phyloP scores from a whole-genome alignment of 2,113 vertebrate species.

The Heteronetta atricapilla region DNA sequence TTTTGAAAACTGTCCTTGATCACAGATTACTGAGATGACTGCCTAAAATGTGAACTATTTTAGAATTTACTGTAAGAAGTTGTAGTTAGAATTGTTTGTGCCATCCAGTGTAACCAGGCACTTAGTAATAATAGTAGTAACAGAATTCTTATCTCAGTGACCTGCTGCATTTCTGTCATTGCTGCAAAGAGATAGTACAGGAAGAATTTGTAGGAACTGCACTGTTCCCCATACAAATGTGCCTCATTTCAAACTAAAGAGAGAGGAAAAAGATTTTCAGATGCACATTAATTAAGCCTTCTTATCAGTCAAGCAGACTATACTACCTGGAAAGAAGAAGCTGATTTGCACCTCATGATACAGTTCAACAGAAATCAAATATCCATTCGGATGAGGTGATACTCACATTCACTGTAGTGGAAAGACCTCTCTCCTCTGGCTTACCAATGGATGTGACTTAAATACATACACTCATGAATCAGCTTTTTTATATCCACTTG shows the following conservation, averaged over 20 bases:
- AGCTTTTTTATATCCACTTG: constrained; percentile 57
- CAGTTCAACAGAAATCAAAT: constrained; percentile 71
- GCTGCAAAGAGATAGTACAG: background rate
- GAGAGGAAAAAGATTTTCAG: constrained; percentile 59
- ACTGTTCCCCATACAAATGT: background rate
- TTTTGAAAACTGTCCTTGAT: constrained; percentile 58
- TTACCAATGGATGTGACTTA: constrained; percentile 61
- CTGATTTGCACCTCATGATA: constrained; percentile 67
- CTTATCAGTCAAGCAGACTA: constrained; percentile 63
- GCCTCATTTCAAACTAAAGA: constrained; percentile 32
- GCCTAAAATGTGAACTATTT: constrained; percentile 31
- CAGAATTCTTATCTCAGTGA: constrained; percentile 10
- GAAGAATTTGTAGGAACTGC: constrained; percentile 22
- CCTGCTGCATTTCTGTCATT: constrained; percentile 14
- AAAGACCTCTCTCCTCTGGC: constrained; percentile 63
- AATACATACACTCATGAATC: constrained; percentile 43
- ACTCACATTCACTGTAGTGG: constrained; percentile 60
- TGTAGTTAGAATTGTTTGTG: constrained; percentile 6
- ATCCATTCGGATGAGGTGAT: constrained; percentile 67
- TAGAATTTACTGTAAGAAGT: background rate
- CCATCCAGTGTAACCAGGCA: background rate
- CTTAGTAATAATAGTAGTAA: background rate
- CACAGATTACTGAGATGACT: constrained; percentile 26
- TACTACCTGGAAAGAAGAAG: constrained; percentile 63
- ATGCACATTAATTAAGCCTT: constrained; percentile 62